Conservation (phyloP, 2,888 invertebrate species). For the Trichogramma dendrolimi region DNA sequence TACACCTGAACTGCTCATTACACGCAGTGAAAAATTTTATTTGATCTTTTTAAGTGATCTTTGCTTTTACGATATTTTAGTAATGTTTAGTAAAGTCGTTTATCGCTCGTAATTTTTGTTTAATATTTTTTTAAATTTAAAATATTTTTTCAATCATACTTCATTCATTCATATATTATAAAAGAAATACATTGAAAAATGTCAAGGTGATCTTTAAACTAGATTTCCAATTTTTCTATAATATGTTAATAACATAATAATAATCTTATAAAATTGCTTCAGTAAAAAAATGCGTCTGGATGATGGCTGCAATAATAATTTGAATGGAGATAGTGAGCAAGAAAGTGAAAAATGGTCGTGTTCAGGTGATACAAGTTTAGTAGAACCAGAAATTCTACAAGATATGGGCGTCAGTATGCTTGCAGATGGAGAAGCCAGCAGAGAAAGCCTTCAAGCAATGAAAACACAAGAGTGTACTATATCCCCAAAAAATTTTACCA, state of each 20-base stretch:
- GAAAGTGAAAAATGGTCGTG: constrained; percentile 42
- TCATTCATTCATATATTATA: too few relatives aligned
- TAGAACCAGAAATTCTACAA: constrained; percentile 55
- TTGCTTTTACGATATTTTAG: too few relatives aligned
- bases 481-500: constrained; percentile 35
- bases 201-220: not conserved
- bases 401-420: constrained; percentile 63
- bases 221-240: constrained; percentile 5
- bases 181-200: too few relatives aligned
- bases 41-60: too few relatives aligned
- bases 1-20: too few relatives aligned
- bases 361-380: constrained; percentile 45
- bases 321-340: constrained; percentile 39
- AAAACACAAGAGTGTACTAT: constrained; percentile 47
- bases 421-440: constrained; percentile 54
- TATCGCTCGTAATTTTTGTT: too few relatives aligned
- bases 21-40: too few relatives aligned
- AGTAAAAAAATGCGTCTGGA: constrained; percentile 46
- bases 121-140: too few relatives aligned
- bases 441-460: constrained; percentile 43
- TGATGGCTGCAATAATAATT: constrained; percentile 46
- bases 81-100: too few relatives aligned
- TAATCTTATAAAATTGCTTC: constrained; percentile 16
- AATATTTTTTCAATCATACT: too few relatives aligned
- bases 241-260: constrained; percentile 10